Conservation (phyloP, 2,888 invertebrate species). For the Asteroscopus sphinx region DNA sequence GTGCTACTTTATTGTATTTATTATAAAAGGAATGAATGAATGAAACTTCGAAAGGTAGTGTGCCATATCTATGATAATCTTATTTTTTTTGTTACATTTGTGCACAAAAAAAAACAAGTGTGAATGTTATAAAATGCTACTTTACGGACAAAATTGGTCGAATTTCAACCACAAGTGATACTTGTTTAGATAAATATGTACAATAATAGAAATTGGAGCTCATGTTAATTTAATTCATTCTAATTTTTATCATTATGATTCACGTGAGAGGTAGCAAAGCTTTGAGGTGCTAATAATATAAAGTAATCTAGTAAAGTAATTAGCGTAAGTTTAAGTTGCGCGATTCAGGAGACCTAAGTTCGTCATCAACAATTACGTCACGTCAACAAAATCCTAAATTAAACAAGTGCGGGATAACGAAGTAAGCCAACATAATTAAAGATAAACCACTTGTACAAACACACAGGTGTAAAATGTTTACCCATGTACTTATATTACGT, state of each 20-base stretch:
- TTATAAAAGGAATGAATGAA: too few species aligned
- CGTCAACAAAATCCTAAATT: slow-evolving; percentile 64
- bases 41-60: too few species aligned
- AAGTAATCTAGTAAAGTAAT: slow-evolving; percentile 44
- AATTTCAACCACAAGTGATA: too few species aligned
- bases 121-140: too few species aligned
- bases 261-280: background rate
- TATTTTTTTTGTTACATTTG: too few species aligned
- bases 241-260: slow-evolving; percentile 15
- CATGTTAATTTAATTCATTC: slow-evolving; percentile 8
- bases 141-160: too few species aligned
- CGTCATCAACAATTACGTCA: slow-evolving; percentile 61
- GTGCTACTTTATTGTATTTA: too few species aligned
- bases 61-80: too few species aligned
- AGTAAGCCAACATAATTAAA: slow-evolving; percentile 66
- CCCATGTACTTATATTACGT: slow-evolving; percentile 8
- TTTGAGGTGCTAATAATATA: slow-evolving; percentile 19
- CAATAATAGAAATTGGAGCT: slow-evolving; percentile 2
- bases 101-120: too few species aligned
- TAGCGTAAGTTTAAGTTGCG: slow-evolving; percentile 34
- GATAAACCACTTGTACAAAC: slow-evolving; percentile 62
- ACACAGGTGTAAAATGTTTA: slow-evolving; percentile 52
- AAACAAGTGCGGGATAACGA: slow-evolving; percentile 63
- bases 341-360: slow-evolving; percentile 51
- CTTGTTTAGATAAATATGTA: background rate